Evolutionary conservation across 1,140 invertebrate genomes (phyloP), one percentile per base, ranked within the genome.

Genomic region (Bemisia tabaci): DNA sequence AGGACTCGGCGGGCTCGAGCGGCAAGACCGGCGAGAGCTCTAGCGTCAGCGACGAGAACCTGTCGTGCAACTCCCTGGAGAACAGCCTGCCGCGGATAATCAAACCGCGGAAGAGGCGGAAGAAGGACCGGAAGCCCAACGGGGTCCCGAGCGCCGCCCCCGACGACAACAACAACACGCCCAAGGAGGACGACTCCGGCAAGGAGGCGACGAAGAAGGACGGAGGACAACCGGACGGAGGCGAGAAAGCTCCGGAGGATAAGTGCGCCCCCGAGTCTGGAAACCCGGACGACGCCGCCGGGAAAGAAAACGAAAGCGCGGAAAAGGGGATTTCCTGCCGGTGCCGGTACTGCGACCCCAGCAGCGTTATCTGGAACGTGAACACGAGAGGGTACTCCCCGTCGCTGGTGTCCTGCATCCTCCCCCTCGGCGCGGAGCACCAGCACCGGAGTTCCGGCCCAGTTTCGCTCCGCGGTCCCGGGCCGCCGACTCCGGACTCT

Each of bases 61-160:
- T 48, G 17, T 87, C 85, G 66, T 83, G 82, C 12, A 83, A 85
- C 70, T 88, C 86, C 1, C 33, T 48, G 5, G 90, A 91, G 71
- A 88, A 85, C 65, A 89, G 87, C 76, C 75, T 93, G 71, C 91
- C 91, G 24, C 81, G 91, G 60, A 91, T 93, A 63, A 93, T 93
- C 72, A 94, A 94, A 75, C 91, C 90, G 0, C 79, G 91, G 12
- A 94, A 94, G 75, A 82, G 91, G 22, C 83, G 90, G 72, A 94
- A 94, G 84, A 93, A 93, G 77, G 91, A 92, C 72, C 81, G 90
- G 64, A 91, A 91, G 74, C 86, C 87, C 1, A 39, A 60, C 22
- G 62, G 39, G 9, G 33, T 22, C 26, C 21, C 12, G 2, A 12
- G 24, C 22, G 2, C 26, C 26, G 33, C 24, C 62, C n/a, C 33